Conservation (phyloP, 2,113 vertebrate species). For the Myotis brandtii region DNA sequence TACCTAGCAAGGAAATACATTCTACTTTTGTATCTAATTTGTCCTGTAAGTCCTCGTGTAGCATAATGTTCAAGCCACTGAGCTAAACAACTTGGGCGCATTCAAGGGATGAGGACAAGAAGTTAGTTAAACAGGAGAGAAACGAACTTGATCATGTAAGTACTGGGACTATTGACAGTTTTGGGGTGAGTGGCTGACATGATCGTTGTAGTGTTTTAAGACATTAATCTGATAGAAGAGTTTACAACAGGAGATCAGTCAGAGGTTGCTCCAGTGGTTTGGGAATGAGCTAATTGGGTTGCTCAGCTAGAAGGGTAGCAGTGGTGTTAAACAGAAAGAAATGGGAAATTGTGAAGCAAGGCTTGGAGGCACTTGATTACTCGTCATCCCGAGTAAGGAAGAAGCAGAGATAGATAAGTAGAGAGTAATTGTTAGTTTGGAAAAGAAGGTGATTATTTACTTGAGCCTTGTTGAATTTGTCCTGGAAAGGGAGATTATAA, state of each 20-base stretch:
- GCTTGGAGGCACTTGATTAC: neutral
- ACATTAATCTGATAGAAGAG: neutral
- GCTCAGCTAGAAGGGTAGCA: neutral
- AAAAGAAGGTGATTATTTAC: neutral
- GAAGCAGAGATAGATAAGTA: neutral
- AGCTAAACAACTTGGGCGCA: neutral
- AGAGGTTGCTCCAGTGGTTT: neutral
- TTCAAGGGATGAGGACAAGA: neutral
- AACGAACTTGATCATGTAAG: too few species aligned
- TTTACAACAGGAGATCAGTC: neutral
- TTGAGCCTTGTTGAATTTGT: conserved; percentile 26
- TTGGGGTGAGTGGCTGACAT: neutral
- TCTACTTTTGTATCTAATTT: neutral
- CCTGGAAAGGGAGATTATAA: neutral
- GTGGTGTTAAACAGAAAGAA: neutral
- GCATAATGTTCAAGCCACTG: neutral
- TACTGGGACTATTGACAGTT: neutral
- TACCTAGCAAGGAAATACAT: neutral
- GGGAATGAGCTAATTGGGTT: neutral
- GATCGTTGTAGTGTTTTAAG: neutral
- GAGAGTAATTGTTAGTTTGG: neutral
- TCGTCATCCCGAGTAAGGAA: neutral
- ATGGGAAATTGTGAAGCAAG: neutral
- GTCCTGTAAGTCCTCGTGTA: neutral
- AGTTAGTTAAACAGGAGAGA: neutral